These are phyloP conservation scores for Meiosimyza platycephala DNA, from an alignment of 2,888 invertebrate genomes.

Conservation along the genomic window DNA sequence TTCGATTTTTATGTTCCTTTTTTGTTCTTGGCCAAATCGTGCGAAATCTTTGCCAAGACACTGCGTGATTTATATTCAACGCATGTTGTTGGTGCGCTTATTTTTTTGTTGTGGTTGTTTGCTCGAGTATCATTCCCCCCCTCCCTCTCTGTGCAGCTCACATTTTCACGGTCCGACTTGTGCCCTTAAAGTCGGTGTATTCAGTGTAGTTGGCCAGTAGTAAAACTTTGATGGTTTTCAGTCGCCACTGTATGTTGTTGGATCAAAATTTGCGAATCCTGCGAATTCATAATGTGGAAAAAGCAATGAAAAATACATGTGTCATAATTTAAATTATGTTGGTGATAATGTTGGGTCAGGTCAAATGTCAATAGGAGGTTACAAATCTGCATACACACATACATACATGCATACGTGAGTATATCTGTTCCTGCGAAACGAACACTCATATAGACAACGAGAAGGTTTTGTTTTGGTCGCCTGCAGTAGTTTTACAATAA, in stretches of 20 bases:
- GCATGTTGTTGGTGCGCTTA: constrained; percentile 42
- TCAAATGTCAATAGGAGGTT: constrained; percentile 1
- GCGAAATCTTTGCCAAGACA: constrained; percentile 44
- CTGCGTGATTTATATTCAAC: constrained; percentile 48
- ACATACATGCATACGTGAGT: no score
- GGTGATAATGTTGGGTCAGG: constrained; percentile 23
- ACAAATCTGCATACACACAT: no score
- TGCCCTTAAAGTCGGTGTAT: not conserved
- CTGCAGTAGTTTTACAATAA: constrained; percentile 30
- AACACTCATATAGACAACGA: no score
- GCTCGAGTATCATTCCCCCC: not conserved
- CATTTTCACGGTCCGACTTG: not conserved
- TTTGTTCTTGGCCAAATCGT: constrained; percentile 26
- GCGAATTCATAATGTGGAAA: not conserved
- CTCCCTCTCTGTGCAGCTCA: not conserved
- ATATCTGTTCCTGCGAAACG: no score
- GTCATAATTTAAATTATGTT: constrained; percentile 18
- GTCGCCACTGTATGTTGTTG: no score
- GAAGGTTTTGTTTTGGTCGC: not conserved
- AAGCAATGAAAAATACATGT: not conserved
- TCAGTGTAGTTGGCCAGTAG: not conserved
- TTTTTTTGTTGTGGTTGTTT: constrained; percentile 21
- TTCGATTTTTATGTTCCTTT: constrained; percentile 41
- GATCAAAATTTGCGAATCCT: no score
- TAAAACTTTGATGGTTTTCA: no score